phyloP scores from a whole-genome alignment of 1,140 invertebrate genomes.

The Polyergus mexicanus region DNA sequence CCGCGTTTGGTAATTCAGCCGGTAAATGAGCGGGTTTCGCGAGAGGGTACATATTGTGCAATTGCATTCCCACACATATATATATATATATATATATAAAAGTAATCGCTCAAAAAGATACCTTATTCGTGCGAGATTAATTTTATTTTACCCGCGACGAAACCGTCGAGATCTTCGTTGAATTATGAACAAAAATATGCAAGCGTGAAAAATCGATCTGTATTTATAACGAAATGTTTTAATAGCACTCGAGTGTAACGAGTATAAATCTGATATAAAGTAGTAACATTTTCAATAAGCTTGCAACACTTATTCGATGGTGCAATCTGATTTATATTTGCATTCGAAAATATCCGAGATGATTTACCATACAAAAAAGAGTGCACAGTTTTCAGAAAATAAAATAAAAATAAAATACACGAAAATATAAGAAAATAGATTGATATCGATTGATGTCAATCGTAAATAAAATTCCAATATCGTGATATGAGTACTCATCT shows the following conservation, averaged over 20 bases:
- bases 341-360: neutral
- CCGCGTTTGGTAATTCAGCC: conserved; percentile 37
- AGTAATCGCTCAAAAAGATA: neutral
- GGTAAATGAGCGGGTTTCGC: conserved; percentile 20
- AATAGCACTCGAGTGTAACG: neutral
- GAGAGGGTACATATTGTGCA: neutral
- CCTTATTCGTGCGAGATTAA: neutral
- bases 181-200: neutral
- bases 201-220: neutral
- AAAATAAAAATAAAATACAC: neutral
- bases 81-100: neutral
- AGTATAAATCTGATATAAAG: neutral
- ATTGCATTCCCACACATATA: neutral
- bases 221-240: neutral
- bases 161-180: neutral
- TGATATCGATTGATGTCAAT: neutral
- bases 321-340: neutral
- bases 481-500: neutral
- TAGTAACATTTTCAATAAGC: neutral
- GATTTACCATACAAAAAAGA: neutral
- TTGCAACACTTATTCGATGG: neutral
- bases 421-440: neutral
- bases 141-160: neutral
- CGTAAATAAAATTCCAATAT: neutral
- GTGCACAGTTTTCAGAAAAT: neutral